Percentiles rank a stretch among this genome's conserved stretches.
phyloP scores from a whole-genome alignment of 2,888 invertebrate genomes.

The Pandemis heparana region DNA sequence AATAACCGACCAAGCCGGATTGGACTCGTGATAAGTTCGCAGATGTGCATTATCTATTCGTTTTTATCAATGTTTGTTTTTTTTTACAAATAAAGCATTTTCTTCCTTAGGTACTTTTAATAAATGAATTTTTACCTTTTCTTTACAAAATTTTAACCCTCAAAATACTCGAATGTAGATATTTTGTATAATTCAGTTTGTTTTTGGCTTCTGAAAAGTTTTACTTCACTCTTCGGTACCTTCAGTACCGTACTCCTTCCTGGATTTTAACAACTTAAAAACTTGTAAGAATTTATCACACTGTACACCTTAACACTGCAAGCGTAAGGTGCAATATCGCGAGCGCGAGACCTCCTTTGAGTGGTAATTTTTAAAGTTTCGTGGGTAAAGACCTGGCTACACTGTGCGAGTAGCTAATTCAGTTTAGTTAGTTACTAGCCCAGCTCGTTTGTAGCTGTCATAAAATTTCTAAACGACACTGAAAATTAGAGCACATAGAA shows the following conservation, averaged over 20 bases:
- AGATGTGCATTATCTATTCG: too few relatives aligned
- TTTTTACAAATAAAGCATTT: too few relatives aligned
- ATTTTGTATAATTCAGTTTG: neutral
- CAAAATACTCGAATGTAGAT: neutral
- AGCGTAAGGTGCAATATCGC: neutral
- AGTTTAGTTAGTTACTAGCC: neutral
- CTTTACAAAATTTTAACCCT: neutral
- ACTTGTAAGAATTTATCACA: neutral
- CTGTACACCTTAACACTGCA: neutral
- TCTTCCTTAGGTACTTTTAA: too few relatives aligned
- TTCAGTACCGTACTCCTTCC: neutral
- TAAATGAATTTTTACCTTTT: too few relatives aligned
- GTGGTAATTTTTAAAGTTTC: neutral
- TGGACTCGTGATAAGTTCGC: too few relatives aligned
- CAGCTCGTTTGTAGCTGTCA: neutral
- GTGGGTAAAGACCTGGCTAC: neutral
- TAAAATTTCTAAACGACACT: too few relatives aligned
- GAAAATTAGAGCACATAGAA: too few relatives aligned
- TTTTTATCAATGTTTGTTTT: too few relatives aligned
- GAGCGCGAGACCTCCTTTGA: neutral
- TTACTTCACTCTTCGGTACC: neutral
- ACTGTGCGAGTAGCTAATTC: neutral
- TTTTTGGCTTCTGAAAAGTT: neutral
- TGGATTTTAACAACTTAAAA: constrained; percentile 1
- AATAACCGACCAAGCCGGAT: too few relatives aligned